Evolutionary conservation across 2,797 vertebrate species (phyloP).

Genomic region (Geotrypetes seraphini): DNA sequence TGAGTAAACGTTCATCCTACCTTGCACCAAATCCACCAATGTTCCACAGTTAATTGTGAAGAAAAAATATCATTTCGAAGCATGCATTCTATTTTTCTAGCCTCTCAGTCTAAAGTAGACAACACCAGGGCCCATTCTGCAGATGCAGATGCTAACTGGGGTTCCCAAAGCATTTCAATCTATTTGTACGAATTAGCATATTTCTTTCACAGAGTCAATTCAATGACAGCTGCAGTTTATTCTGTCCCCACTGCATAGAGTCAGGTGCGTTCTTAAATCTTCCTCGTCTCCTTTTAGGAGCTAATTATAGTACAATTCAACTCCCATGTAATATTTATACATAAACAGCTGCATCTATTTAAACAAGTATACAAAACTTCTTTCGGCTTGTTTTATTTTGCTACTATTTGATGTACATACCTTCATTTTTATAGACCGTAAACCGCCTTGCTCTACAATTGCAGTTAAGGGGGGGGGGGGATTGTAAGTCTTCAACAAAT

Average conservation of each 20-base stretch:
- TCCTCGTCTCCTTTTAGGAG: constrained; percentile 37
- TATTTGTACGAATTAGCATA: constrained; percentile 49
- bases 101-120: constrained; percentile 15
- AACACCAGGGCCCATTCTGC: constrained; percentile 19
- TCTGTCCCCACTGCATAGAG: constrained; percentile 37
- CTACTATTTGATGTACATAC: too few species aligned
- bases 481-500: too few species aligned
- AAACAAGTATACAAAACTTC: too few species aligned
- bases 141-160: constrained; percentile 45
- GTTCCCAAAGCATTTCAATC: constrained; percentile 45
- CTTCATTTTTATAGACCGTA: too few species aligned
- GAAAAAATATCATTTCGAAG: too few species aligned
- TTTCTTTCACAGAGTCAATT: constrained; percentile 43
- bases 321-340: constrained; percentile 48
- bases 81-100: too few species aligned
- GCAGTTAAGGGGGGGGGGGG: too few species aligned
- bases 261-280: constrained; percentile 49
- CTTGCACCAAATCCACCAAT: too few species aligned
- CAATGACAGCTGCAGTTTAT: constrained; percentile 44
- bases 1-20: too few species aligned
- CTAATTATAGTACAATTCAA: constrained; percentile 42
- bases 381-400: too few species aligned
- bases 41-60: too few species aligned
- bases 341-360: constrained; percentile 43
- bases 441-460: too few species aligned